Conservation (phyloP, 2,888 invertebrate species). For the Dysmachus trigonus region DNA sequence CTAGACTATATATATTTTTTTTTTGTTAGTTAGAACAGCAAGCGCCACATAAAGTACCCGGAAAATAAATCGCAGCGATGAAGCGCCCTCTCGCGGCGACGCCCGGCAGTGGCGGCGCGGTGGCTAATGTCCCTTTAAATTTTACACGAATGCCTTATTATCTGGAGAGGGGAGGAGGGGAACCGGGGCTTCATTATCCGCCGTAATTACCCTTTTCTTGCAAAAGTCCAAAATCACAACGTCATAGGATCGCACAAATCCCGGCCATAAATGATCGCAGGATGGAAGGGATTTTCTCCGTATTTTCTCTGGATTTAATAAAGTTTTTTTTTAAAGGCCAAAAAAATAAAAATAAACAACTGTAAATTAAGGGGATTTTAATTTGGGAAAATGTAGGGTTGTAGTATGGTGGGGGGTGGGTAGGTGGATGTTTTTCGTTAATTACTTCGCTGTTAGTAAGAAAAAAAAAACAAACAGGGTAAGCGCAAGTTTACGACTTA, state of each 20-base stretch:
- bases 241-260: constrained; percentile 1
- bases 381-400: not conserved
- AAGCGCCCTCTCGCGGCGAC: not conserved
- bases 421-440: not conserved
- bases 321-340: not conserved
- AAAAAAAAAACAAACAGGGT: not conserved
- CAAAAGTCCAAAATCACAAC: constrained; percentile 4
- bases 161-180: not conserved
- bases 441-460: not conserved
- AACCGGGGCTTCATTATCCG: not conserved
- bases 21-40: not conserved
- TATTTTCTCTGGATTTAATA: not conserved
- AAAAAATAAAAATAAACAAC: not conserved
- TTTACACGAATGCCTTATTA: not conserved
- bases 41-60: not conserved
- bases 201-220: not conserved
- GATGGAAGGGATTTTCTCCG: not conserved
- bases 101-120: not conserved
- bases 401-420: not conserved
- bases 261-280: constrained; percentile 6
- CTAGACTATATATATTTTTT: not conserved
- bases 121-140: not conserved
- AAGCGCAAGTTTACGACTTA: not conserved
- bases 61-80: not conserved
- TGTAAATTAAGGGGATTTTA: constrained; percentile 27